A percentile compares a stretch with the other conserved stretches of the same genome.
Conservation (phyloP, 53 echinoderm and acorn worm genomes). For the Mesocentrotus franciscanus region DNA sequence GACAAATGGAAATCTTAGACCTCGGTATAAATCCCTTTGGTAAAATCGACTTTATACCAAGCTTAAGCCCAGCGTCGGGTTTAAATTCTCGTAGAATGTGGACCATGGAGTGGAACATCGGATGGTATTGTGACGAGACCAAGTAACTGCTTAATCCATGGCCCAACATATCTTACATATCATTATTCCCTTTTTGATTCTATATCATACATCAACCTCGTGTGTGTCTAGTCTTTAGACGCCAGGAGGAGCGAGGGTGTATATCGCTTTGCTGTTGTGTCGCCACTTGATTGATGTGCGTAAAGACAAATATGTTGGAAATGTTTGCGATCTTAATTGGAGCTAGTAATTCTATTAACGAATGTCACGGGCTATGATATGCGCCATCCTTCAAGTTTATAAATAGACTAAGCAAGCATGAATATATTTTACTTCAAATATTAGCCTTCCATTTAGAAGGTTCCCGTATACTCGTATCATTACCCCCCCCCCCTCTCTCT, state of each 20-base stretch:
- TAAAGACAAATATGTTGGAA: slow-evolving; percentile 46
- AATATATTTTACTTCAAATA: slow-evolving; percentile 19
- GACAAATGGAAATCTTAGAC: no score
- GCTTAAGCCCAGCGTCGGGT: no score
- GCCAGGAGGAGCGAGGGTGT: not conserved
- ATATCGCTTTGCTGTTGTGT: not conserved
- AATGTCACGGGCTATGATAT: not conserved
- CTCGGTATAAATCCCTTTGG: no score
- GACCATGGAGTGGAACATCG: not conserved
- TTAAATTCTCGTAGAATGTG: not conserved
- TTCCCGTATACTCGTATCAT: not conserved
- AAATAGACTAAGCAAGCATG: slow-evolving; percentile 1
- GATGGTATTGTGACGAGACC: not conserved
- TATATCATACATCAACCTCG: not conserved
- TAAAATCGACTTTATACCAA: no score
- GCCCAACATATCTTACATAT: slow-evolving; percentile 17
- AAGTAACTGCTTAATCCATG: not conserved
- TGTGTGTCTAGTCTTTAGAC: not conserved
- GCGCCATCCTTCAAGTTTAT: slow-evolving; percentile 1
- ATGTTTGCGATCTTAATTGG: slow-evolving; percentile 60
- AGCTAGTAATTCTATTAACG: slow-evolving; percentile 55
- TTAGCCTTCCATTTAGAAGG: not conserved
- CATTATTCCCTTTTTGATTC: not conserved
- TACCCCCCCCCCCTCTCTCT: no score
- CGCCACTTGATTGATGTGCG: slow-evolving; percentile 52